A percentile compares a stretch with the other conserved stretches of the same genome.
phyloP scores from a whole-genome alignment of 2,797 vertebrate genomes.

The Halcyon smyrnensis region DNA sequence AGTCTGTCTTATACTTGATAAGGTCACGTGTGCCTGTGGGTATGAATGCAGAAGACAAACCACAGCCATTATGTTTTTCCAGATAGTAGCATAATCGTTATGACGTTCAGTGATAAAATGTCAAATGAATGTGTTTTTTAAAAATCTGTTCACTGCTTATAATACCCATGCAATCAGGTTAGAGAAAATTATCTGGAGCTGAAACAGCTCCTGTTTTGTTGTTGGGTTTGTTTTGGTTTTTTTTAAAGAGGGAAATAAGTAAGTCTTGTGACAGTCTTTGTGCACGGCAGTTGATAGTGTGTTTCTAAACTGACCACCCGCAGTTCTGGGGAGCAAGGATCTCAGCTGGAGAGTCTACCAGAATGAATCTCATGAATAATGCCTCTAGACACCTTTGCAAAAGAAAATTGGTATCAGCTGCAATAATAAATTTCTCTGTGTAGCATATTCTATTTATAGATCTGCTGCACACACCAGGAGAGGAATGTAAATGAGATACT shows the following conservation, averaged over 20 bases:
- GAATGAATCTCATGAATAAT: slow-evolving; percentile 71
- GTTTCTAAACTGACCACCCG: slow-evolving; percentile 63
- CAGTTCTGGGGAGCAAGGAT: slow-evolving; percentile 45
- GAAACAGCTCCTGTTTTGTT: background rate
- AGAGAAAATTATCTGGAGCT: slow-evolving; percentile 35
- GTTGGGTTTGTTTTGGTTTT: no score
- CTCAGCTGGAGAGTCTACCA: slow-evolving; percentile 64
- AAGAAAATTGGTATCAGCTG: slow-evolving; percentile 64
- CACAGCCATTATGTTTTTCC: background rate
- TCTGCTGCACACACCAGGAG: background rate
- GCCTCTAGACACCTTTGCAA: slow-evolving; percentile 69
- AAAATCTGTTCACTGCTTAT: slow-evolving; percentile 35
- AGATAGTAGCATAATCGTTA: background rate
- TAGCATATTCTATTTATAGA: slow-evolving; percentile 71
- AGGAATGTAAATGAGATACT: slow-evolving; percentile 51
- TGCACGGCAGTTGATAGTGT: slow-evolving; percentile 46
- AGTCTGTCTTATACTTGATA: background rate
- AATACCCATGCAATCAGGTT: slow-evolving; percentile 13
- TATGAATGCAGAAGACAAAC: background rate
- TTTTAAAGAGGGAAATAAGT: slow-evolving; percentile 31
- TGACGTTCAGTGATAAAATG: slow-evolving; percentile 2
- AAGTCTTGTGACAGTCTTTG: slow-evolving; percentile 37
- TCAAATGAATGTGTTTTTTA: background rate
- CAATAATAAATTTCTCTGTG: slow-evolving; percentile 70
- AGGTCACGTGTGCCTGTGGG: background rate